phyloP scores from a whole-genome alignment of 2,888 invertebrate species.

The Cataglyphis altisquamis region DNA sequence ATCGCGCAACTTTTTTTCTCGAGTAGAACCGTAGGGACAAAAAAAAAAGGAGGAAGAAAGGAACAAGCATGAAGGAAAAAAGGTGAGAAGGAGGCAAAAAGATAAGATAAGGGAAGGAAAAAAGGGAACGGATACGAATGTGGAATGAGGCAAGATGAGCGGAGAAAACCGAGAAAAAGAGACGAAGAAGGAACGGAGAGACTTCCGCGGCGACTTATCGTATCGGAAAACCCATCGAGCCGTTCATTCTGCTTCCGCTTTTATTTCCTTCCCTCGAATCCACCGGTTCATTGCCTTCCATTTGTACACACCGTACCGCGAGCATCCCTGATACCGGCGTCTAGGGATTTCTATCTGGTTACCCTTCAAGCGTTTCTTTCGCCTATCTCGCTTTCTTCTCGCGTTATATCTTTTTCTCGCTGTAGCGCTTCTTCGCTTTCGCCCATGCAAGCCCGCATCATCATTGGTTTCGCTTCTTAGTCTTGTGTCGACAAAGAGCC shows the following conservation, averaged over 20 bases:
- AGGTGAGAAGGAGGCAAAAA: conserved; percentile 15
- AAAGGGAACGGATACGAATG: conserved; percentile 15
- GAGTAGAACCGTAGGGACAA: conserved; percentile 10
- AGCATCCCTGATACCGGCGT: conserved; percentile 57
- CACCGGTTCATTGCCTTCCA: conserved; percentile 81
- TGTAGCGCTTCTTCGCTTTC: conserved; percentile 57
- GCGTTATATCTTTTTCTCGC: conserved; percentile 51
- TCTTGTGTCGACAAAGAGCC: conserved; percentile 67
- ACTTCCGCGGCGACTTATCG: conserved; percentile 79
- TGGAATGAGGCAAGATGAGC: conserved; percentile 27
- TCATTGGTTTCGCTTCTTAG: conserved; percentile 69
- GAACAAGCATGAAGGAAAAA: conserved; percentile 2
- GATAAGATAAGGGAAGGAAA: conserved; percentile 12
- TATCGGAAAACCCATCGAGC: conserved; percentile 82
- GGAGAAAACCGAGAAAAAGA: conserved; percentile 43
- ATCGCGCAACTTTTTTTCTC: conserved; percentile 36
- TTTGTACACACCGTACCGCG: conserved; percentile 78
- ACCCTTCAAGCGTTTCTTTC: conserved; percentile 65
- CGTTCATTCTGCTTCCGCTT: conserved; percentile 83
- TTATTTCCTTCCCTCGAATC: conserved; percentile 81
- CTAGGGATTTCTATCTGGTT: conserved; percentile 66
- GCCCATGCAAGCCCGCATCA: conserved; percentile 65
- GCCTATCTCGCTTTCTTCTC: conserved; percentile 60
- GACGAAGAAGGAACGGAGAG: conserved; percentile 68
- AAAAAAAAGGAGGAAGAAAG: conserved; percentile 4